Evolutionary conservation across 53 echinoderm and acorn worm genomes (phyloP).

Genomic region (Echinarachnius parma): DNA sequence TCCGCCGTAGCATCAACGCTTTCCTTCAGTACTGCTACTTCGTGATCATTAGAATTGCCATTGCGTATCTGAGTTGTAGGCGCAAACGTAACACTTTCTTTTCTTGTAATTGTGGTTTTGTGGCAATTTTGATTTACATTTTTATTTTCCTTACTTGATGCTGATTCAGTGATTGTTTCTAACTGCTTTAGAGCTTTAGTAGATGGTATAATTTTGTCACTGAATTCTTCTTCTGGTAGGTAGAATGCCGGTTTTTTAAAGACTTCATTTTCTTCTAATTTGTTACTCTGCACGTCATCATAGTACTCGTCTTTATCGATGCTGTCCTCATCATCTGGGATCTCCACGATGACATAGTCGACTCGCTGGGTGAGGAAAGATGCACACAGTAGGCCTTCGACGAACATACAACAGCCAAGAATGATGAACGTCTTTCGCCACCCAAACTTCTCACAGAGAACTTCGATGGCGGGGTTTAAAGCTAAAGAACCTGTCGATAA

Average conservation of each 20-base stretch:
- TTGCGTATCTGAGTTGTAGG: neutral
- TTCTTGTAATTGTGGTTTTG: neutral
- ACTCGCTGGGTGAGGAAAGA: conserved; percentile 64
- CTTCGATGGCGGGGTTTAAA: conserved; percentile 75
- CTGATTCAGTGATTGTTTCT: conserved; percentile 23
- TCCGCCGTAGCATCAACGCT: neutral
- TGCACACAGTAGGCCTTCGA: conserved; percentile 65
- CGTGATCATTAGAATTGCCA: neutral
- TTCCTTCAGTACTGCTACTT: neutral
- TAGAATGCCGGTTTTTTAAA: conserved; percentile 21
- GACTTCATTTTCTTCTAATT: conserved; percentile 4
- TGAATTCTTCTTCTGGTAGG: neutral
- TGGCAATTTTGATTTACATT: conserved; percentile 43
- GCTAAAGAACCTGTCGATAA: conserved; percentile 62
- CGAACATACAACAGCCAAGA: conserved; percentile 61
- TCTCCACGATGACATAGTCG: conserved; percentile 42
- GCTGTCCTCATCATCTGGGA: conserved; percentile 49
- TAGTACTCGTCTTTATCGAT: conserved; percentile 33
- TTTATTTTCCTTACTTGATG: conserved; percentile 29
- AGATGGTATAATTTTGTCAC: too few relatives aligned
- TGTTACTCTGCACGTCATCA: neutral
- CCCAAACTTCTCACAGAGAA: conserved; percentile 63
- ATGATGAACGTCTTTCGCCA: conserved; percentile 84
- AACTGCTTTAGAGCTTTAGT: too few relatives aligned
- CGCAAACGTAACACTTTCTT: conserved; percentile 23